Conservation (phyloP, 2,113 vertebrate species). For the Dunckerocampus dactyliophorus region DNA sequence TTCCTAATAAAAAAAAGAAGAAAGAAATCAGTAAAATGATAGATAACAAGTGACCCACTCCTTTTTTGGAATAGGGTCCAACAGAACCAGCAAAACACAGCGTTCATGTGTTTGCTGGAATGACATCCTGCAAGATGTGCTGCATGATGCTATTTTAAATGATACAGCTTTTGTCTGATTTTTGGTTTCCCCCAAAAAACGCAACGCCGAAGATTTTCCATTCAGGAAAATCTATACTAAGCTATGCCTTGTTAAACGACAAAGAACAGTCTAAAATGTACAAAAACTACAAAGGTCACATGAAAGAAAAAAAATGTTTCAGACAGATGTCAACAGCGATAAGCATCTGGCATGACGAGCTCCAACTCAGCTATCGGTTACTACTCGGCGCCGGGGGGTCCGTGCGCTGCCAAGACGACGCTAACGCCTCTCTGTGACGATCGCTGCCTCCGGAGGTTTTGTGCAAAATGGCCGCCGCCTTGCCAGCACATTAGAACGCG, state of each 20-base stretch:
- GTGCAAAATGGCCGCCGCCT: conserved; percentile 65
- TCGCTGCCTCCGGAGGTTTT: conserved; percentile 59
- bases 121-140: no score
- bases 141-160: no score
- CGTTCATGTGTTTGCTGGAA: no score
- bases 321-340: conserved; percentile 84
- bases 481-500: conserved; percentile 60
- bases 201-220: not conserved
- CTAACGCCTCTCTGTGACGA: conserved; percentile 66
- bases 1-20: no score
- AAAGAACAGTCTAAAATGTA: no score
- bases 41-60: no score
- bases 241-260: no score
- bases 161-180: no score
- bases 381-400: conserved; percentile 68
- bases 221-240: not conserved
- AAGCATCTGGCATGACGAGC: conserved; percentile 75
- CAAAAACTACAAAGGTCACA: conserved; percentile 74
- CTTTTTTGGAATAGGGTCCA: no score
- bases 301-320: conserved; percentile 63
- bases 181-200: no score
- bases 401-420: conserved; percentile 71
- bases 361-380: conserved; percentile 71
- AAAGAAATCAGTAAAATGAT: no score
- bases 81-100: no score